Evolutionary conservation across 2,113 vertebrate genomes (phyloP).

Genomic region (Antechinus stuartii): DNA sequence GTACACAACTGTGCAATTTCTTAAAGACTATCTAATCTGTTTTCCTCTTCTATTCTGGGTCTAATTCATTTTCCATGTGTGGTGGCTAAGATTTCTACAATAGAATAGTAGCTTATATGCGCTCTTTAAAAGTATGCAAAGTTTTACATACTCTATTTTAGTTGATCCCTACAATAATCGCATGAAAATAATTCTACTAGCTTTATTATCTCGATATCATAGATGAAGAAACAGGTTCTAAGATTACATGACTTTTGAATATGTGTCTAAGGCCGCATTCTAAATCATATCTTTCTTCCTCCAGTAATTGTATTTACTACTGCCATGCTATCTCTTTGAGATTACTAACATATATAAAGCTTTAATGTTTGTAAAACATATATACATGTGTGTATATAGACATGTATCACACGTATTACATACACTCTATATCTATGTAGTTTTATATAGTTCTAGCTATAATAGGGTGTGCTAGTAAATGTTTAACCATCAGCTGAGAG

Average conservation of each 20-base stretch:
- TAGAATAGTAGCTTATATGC: not conserved
- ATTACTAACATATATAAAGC: not conserved
- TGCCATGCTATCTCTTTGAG: not conserved
- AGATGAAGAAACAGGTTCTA: not conserved
- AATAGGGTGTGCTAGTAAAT: not conserved
- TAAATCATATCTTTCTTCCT: not conserved
- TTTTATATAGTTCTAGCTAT: not conserved
- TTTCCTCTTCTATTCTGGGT: not conserved
- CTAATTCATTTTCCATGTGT: not conserved
- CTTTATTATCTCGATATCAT: not conserved
- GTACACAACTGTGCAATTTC: not conserved
- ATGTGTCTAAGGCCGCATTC: not conserved
- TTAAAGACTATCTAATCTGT: not conserved
- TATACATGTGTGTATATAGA: not conserved
- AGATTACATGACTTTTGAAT: not conserved
- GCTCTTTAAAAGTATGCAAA: not conserved
- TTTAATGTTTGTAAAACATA: not conserved
- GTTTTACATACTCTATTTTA: not conserved
- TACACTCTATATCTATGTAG: not conserved
- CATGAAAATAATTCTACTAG: not conserved
- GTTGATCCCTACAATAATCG: not conserved
- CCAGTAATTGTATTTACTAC: not conserved
- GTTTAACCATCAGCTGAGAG: not conserved
- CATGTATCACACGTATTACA: not conserved
- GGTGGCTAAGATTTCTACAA: not conserved